A percentile compares a stretch with the other conserved stretches of the same genome.
These are phyloP conservation scores for Pempheris klunzingeri DNA, from an alignment of 2,797 vertebrate genomes.

Conservation along the genomic window DNA sequence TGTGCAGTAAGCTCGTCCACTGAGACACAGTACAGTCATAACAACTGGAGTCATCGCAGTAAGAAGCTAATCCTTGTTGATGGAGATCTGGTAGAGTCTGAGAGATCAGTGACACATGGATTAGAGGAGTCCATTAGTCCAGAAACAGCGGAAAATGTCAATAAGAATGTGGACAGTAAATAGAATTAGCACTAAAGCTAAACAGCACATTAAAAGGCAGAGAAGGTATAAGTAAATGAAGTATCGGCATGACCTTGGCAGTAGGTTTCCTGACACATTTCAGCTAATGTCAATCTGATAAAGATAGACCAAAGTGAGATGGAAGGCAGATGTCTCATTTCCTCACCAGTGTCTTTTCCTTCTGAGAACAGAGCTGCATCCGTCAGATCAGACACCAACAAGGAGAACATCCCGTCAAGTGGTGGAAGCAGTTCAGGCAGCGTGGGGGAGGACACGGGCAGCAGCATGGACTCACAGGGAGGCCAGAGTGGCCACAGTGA, in stretches of 20 bases:
- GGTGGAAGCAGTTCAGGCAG: constrained; percentile 51
- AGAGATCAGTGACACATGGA: constrained; percentile 67
- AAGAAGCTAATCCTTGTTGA: constrained; percentile 78
- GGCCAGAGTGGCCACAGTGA: constrained; percentile 73
- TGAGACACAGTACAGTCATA: constrained; percentile 51
- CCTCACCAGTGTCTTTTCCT: constrained; percentile 25
- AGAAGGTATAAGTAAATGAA: constrained; percentile 67
- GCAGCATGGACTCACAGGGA: constrained; percentile 78
- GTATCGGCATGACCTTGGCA: constrained; percentile 42
- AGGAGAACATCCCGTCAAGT: constrained; percentile 92
- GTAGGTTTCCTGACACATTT: constrained; percentile 42
- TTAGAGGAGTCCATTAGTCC: constrained; percentile 67
- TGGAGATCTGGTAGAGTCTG: constrained; percentile 59
- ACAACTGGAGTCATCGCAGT: constrained; percentile 53
- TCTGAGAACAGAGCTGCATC: constrained; percentile 62
- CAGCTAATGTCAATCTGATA: constrained; percentile 35
- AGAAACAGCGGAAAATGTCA: constrained; percentile 52
- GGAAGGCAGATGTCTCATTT: constrained; percentile 50
- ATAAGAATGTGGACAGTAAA: constrained; percentile 67
- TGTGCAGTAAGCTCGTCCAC: constrained; percentile 26
- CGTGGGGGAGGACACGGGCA: constrained; percentile 77
- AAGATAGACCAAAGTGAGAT: constrained; percentile 32
- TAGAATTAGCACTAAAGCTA: constrained; percentile 71
- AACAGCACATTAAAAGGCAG: constrained; percentile 56
- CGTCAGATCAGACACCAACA: constrained; percentile 87